phyloP scores from a whole-genome alignment of 53 echinoderm and acorn worm genomes.

The Astropecten irregularis region DNA sequence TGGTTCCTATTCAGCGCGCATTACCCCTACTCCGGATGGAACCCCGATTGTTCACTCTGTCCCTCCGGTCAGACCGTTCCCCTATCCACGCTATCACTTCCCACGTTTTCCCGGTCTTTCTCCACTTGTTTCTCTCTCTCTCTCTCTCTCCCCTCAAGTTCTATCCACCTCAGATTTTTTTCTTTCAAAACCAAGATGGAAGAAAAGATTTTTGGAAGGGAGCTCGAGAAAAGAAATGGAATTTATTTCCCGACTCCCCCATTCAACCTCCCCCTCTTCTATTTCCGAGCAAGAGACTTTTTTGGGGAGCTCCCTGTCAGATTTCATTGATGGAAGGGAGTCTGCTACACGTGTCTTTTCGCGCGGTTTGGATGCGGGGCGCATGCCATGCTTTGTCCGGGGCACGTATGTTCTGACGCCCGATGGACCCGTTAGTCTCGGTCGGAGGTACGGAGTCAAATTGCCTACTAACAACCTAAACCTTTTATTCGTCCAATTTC shows the following conservation, averaged over 20 bases:
- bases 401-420: constrained; percentile 53
- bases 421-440: constrained; percentile 30
- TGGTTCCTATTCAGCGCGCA: constrained; percentile 53
- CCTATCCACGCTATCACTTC: background rate
- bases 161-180: background rate
- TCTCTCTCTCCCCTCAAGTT: background rate
- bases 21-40: constrained; percentile 13
- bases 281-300: constrained; percentile 43
- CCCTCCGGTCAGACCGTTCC: background rate
- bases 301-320: too few relatives aligned
- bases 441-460: constrained; percentile 54
- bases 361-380: background rate
- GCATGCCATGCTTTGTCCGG: constrained; percentile 45
- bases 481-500: constrained; percentile 56
- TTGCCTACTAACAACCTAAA: constrained; percentile 49
- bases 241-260: constrained; percentile 12
- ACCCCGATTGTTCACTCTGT: constrained; percentile 30
- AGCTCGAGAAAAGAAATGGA: constrained; percentile 37
- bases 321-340: constrained; percentile 21
- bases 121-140: background rate
- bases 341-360: constrained; percentile 49
- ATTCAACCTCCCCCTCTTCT: constrained; percentile 9
- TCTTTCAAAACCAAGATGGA: constrained; percentile 38
- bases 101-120: background rate
- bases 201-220: background rate